Evolutionary conservation across 2,888 invertebrate species (phyloP).

Genomic region (Uloborus plumipes): DNA sequence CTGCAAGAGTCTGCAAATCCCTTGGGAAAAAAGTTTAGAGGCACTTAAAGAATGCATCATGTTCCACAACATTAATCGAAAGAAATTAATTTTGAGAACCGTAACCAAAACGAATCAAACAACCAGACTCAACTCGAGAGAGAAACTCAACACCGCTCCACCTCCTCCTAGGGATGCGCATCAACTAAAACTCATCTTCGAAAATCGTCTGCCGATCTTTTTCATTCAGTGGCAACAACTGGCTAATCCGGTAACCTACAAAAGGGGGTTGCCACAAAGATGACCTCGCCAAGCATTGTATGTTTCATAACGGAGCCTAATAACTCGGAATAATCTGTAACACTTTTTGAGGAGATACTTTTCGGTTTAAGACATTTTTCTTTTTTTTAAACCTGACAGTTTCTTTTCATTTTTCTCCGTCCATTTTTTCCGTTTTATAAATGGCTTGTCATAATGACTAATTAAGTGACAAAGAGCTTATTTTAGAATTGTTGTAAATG

Average conservation of each 20-base stretch:
- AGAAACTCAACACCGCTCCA: conserved; percentile 10
- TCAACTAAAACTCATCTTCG: conserved; percentile 40
- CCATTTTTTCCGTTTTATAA: too few relatives aligned
- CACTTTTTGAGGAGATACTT: too few relatives aligned
- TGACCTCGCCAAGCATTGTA: conserved; percentile 41
- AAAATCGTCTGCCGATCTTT: conserved; percentile 32
- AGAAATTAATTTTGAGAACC: too few relatives aligned
- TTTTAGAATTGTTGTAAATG: too few relatives aligned
- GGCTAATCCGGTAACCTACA: conserved; percentile 58
- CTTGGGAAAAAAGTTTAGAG: too few relatives aligned
- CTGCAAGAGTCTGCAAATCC: too few relatives aligned
- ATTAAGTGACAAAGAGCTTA: too few relatives aligned
- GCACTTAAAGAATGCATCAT: too few relatives aligned
- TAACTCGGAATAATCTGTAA: too few relatives aligned
- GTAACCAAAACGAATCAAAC: neutral
- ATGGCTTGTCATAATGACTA: too few relatives aligned
- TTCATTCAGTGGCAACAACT: conserved; percentile 52
- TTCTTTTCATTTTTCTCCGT: neutral
- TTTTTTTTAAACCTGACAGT: neutral
- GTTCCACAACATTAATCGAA: too few relatives aligned
- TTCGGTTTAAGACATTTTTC: neutral
- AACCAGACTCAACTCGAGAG: neutral
- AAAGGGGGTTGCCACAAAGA: conserved; percentile 41
- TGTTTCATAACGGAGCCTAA: conserved; percentile 10
- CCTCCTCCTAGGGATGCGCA: conserved; percentile 23